Base-by-base conservation (phyloP, 2,888 invertebrate species). In the Antheraea yamamai region DNA sequence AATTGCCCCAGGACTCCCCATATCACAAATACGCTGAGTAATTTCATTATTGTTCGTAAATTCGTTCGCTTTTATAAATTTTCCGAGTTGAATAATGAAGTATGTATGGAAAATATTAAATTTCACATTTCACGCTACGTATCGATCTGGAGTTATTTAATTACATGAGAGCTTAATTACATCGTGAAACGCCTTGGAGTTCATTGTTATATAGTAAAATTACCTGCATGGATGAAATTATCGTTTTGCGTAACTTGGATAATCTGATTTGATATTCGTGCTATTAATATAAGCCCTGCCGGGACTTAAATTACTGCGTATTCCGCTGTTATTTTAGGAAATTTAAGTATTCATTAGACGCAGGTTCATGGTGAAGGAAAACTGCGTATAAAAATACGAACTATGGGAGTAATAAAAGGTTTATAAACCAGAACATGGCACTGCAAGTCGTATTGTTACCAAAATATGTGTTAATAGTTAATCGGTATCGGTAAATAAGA, bases 1-100 rank as follows among this genome's bases (percentile, higher is more conserved):
- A 80, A 85, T 84, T 79, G 80, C 76, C 73, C 74, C 75, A 75
- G 78, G 75, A 76, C 72, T 74, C 68, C 79, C 80, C 85, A 84
- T 85, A 84, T 84, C 81, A 80, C 72, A 76, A 77, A 81, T 83
- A 82, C 82, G 84, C 82, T 74, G 79, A 80, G 86, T 88, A 87
- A 90, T 86, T 86, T 74, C 66, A 72, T 74, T 72, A 74, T 74
- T 66, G 55, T 76, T 52, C 70, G 39, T 39, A 70, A 35, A 70
- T 70, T 70, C 39, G 72, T 58, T 18, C 39, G 47, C 64, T 72
- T 78, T 82, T 82, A 82, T 81, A 79, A 79, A 77, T 23, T 58
- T 72, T 51, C 47, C 16, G 47, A 75, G 61, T 72, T 61, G 55
- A 61, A 51, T 75, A 75, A 79, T 80, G 75, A 77, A 77, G 76